phyloP scores from a whole-genome alignment of 2,113 vertebrate species.

The Eudyptes chrysolophus region DNA sequence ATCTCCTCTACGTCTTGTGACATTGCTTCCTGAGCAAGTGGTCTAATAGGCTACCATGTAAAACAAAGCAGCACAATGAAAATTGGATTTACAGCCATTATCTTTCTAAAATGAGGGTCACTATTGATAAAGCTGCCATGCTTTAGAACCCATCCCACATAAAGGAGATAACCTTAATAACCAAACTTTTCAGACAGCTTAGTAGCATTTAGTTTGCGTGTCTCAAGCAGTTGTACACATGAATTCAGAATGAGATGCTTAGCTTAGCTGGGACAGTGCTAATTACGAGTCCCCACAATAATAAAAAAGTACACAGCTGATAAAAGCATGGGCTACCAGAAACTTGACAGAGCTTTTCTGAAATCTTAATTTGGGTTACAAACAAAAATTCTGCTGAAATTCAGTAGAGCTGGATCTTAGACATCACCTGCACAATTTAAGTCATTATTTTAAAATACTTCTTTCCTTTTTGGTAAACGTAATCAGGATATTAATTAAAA shows the following conservation, averaged over 20 bases:
- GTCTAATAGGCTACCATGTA: not conserved
- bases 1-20: fast-evolving
- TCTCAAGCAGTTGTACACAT: not conserved
- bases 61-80: not conserved
- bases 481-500: not conserved
- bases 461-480: not conserved
- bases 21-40: not conserved
- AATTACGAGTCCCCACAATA: not conserved
- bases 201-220: not conserved
- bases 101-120: not conserved
- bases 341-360: not conserved
- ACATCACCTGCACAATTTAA: not conserved
- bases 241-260: not conserved
- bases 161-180: not conserved
- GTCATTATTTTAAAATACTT: not conserved
- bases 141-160: not conserved
- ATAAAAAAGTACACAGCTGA: not conserved
- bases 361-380: not conserved
- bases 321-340: not conserved
- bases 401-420: not conserved
- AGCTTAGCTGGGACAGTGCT: not conserved
- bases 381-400: not conserved
- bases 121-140: not conserved
- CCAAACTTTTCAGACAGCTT: not conserved
- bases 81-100: not conserved